Percentiles rank a stretch among this genome's conserved stretches.
These are phyloP conservation scores for Caenorhabditis afra DNA, from an alignment of 2,888 invertebrate genomes.

Conservation along the genomic window DNA sequence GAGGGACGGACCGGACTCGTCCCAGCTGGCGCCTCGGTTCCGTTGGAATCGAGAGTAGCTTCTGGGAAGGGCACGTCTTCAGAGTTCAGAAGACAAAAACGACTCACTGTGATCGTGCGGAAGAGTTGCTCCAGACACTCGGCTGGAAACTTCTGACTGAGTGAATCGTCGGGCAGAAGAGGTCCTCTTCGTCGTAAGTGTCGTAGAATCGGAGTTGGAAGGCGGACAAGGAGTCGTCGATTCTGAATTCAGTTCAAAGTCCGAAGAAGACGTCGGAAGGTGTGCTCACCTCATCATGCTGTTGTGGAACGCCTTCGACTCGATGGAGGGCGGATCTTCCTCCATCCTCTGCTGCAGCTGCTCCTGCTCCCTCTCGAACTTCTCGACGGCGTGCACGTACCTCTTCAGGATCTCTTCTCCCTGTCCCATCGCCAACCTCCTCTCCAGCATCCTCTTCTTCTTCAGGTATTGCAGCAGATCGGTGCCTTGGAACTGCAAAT, in stretches of 20 bases:
- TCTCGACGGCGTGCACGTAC: conserved; percentile 72
- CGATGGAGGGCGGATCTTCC: conserved; percentile 39
- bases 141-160: conserved; percentile 70
- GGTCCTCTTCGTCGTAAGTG: conserved; percentile 59
- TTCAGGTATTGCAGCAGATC: conserved; percentile 79
- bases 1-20: conserved; percentile 75
- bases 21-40: conserved; percentile 73
- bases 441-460: conserved; percentile 78
- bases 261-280: background rate
- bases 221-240: conserved; percentile 57
- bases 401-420: conserved; percentile 76
- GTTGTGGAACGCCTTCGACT: conserved; percentile 44
- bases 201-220: conserved; percentile 58
- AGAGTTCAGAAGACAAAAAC: background rate
- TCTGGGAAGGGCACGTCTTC: conserved; percentile 12
- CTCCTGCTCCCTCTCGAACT: conserved; percentile 49
- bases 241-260: conserved; percentile 21
- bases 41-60: conserved; percentile 55
- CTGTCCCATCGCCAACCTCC: conserved; percentile 79
- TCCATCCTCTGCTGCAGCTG: conserved; percentile 31
- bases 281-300: conserved; percentile 51
- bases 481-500: conserved; percentile 77
- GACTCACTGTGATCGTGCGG: conserved; percentile 72
- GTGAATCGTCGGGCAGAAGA: conserved; percentile 60
- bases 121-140: conserved; percentile 73